Percentiles rank a stretch among this genome's conserved stretches.
Conservation (phyloP, 2,888 invertebrate genomes). For the Drosophila koepferae region DNA sequence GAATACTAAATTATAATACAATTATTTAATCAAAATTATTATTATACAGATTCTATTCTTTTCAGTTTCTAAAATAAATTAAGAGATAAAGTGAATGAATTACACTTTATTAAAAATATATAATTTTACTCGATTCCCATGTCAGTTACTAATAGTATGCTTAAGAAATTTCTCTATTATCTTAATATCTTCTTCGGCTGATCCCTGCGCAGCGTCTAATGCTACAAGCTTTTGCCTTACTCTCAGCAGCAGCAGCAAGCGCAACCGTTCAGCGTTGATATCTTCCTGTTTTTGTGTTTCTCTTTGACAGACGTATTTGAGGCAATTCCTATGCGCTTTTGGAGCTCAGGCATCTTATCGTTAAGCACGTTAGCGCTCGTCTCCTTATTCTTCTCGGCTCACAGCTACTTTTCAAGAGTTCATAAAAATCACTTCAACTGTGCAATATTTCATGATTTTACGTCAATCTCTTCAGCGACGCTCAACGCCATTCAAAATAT, state of each 20-base stretch:
- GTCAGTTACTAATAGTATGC: not conserved
- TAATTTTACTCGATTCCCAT: not conserved
- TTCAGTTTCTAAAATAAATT: no score
- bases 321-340: slow-evolving; percentile 52
- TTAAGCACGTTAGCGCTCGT: slow-evolving; percentile 69
- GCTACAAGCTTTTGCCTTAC: not conserved
- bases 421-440: slow-evolving; percentile 79
- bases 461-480: slow-evolving; percentile 67
- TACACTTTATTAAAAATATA: no score
- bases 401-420: slow-evolving; percentile 69
- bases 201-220: not conserved
- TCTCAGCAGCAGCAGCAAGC: not conserved
- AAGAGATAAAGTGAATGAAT: no score
- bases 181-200: not conserved
- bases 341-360: slow-evolving; percentile 32
- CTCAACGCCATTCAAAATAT: slow-evolving; percentile 30
- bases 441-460: slow-evolving; percentile 75
- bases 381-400: slow-evolving; percentile 33
- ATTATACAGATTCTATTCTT: no score
- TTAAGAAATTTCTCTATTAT: not conserved
- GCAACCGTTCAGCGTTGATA: no score
- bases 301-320: slow-evolving; percentile 15
- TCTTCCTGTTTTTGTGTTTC: no score
- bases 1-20: no score
- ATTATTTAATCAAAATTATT: no score